A percentile compares a stretch with the other conserved stretches of the same genome.
Conservation (phyloP, 2,797 vertebrate species). For the Propithecus perrieri region DNA sequence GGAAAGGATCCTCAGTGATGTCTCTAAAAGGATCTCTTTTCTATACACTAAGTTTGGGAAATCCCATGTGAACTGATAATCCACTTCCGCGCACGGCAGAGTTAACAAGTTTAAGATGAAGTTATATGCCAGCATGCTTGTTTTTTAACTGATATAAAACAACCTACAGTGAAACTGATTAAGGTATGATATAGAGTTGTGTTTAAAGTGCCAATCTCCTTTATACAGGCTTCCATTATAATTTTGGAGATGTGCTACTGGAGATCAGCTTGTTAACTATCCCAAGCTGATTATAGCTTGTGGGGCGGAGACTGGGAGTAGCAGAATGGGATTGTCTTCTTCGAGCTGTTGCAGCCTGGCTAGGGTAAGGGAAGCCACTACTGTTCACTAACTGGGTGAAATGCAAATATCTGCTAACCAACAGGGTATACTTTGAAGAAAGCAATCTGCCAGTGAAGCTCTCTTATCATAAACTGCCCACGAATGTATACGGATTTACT, state of each 20-base stretch:
- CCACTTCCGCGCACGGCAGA: accelerated
- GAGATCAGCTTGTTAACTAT: neutral
- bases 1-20: neutral
- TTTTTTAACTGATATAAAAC: neutral
- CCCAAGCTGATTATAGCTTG: neutral
- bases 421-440: neutral
- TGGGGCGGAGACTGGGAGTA: neutral
- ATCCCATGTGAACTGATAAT: neutral
- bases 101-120: no score
- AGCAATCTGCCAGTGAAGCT: neutral
- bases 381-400: neutral
- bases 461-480: neutral
- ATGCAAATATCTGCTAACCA: neutral
- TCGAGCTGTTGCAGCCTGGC: neutral
- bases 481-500: neutral
- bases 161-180: neutral
- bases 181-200: neutral
- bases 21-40: neutral
- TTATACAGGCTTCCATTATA: neutral
- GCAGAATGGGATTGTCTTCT: neutral
- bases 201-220: neutral
- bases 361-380: neutral
- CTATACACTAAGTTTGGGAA: neutral
- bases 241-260: neutral
- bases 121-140: neutral